Base-by-base conservation (phyloP, 2,797 vertebrate species). In the Sebastes baramenuke region DNA sequence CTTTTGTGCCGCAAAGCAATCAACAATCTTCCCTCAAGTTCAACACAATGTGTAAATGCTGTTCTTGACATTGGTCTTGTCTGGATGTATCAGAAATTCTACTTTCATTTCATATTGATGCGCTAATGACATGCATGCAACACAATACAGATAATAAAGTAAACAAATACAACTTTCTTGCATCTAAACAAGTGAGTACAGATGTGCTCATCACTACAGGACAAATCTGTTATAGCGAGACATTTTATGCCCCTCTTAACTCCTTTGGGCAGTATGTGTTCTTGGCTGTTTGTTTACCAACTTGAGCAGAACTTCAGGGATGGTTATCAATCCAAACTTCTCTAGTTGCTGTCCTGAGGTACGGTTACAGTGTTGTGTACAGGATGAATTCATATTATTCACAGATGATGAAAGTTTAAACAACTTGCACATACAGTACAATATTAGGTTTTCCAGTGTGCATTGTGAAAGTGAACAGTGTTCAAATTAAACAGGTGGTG, bases 261-360 rank as follows among this genome's bases (percentile, higher is more conserved):
- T 64, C 38, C 80, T 58, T 55, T 8, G 13, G 78, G 81, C 38
- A 30, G 18, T 52, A 14, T 75, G 58, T 80, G 86, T 83, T 69
- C 75, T 77, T 82, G 22, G 52, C 62, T 82, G 71, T 59, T 72
- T 87, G 34, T 86, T 84, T 58, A 72, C 32, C 22, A 64, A 14
- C 62, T 72, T 77, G 55, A 29, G 30, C 67, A 32, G n/a, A 24
- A 36, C 59, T 46, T 46, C 52, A 77, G 29, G 12, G 6, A 49
- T 46, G 4, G 58, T 64, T 58, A 67, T 16, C 7, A 7, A 36
- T 67, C 55, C 29, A 59, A 56, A 52, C 22, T 13, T 46, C 32
- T 38, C 12, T 69, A 10, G 30, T 59, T 64, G 42, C 18, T 29
- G 12, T 71, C 30, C 38, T 65, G 12, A 32, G 52, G 14, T 36